A percentile compares a stretch with the other conserved stretches of the same genome.
Conservation (phyloP, 2,888 invertebrate species). For the Diadromus collaris region DNA sequence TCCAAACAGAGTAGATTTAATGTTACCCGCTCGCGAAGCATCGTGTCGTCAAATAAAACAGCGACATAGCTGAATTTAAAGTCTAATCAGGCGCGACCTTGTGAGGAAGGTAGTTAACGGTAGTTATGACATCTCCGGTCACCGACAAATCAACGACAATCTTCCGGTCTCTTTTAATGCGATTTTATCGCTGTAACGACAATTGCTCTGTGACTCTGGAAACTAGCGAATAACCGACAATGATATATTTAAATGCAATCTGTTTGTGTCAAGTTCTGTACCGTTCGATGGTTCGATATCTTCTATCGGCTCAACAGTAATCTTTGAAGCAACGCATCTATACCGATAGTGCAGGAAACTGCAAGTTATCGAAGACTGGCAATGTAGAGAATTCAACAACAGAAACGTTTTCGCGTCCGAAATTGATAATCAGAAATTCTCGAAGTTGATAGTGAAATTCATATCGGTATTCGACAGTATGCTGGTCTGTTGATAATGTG, state of each 20-base stretch:
- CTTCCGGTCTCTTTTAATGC: background rate
- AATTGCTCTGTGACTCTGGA: background rate
- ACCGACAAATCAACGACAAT: conserved; percentile 3
- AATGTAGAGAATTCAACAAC: conserved; percentile 18
- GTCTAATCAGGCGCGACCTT: conserved; percentile 25
- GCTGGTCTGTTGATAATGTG: too few species aligned
- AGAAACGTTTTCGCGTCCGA: background rate
- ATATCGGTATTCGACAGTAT: background rate
- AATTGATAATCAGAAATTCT: background rate
- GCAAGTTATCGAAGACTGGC: conserved; percentile 9
- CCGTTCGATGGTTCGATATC: conserved; percentile 5
- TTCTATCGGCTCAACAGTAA: conserved; percentile 3
- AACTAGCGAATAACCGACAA: background rate
- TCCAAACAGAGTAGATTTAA: background rate
- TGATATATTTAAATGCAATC: background rate
- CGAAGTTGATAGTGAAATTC: background rate
- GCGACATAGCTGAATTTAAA: conserved; percentile 11
- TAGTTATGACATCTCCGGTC: conserved; percentile 26
- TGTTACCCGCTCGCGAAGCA: background rate
- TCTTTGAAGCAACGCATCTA: background rate
- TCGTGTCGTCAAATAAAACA: background rate
- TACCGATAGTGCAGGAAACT: conserved; percentile 25
- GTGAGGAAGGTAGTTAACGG: conserved; percentile 16
- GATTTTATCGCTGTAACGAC: background rate
- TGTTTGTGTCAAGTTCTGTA: background rate